A percentile compares a stretch with the other conserved stretches of the same genome.
Conservation (phyloP, 2,888 invertebrate species). For the Cheilosia impressa region DNA sequence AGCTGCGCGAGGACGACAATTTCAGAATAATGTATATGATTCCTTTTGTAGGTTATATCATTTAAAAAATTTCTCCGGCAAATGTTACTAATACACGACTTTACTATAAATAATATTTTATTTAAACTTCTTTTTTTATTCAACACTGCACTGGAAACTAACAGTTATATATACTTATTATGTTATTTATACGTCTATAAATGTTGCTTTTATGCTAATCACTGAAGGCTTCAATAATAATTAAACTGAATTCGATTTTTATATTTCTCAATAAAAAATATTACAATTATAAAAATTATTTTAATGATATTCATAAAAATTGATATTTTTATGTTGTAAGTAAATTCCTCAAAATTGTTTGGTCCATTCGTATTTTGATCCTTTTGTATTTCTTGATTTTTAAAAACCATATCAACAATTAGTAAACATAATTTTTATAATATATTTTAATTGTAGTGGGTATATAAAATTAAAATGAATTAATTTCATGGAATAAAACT, state of each 20-base stretch:
- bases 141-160: conserved; percentile 31
- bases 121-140: conserved; percentile 21
- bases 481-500: not conserved
- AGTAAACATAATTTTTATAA: conserved; percentile 8
- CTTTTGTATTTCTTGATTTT: conserved; percentile 23
- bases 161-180: conserved; percentile 11
- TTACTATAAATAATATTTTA: conserved; percentile 22
- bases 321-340: conserved; percentile 22
- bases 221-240: conserved; percentile 31
- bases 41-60: too few relatives aligned
- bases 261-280: conserved; percentile 36
- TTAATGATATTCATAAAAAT: conserved; percentile 38
- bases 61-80: too few relatives aligned
- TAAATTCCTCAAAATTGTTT: conserved; percentile 58
- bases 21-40: too few relatives aligned
- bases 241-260: conserved; percentile 31
- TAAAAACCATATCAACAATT: conserved; percentile 21
- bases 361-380: conserved; percentile 60
- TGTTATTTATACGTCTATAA: conserved; percentile 18
- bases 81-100: not conserved
- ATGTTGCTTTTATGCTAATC: conserved; percentile 33
- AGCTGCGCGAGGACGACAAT: too few relatives aligned
- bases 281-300: conserved; percentile 31
- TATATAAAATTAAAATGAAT: not conserved
- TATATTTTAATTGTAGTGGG: not conserved